Percentiles rank a stretch among this genome's conserved stretches.
phyloP scores from a whole-genome alignment of 2,888 invertebrate species.

The Coenonympha arcania region DNA sequence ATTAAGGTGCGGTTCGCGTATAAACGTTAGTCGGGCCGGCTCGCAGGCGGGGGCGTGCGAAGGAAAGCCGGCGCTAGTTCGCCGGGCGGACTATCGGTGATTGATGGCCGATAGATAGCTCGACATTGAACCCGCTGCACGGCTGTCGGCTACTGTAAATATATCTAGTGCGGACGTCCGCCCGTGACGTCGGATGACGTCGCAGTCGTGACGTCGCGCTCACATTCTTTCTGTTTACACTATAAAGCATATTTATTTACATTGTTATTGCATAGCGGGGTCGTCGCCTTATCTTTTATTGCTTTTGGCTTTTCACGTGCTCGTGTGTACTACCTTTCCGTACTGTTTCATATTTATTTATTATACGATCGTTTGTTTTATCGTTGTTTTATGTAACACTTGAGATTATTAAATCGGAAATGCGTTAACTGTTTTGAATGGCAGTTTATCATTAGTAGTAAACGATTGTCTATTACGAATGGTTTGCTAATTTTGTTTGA shows the following conservation, averaged over 20 bases:
- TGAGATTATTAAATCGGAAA: slow-evolving; percentile 5
- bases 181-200: slow-evolving; percentile 63
- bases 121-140: slow-evolving; percentile 69
- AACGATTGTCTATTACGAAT: not conserved
- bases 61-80: slow-evolving; percentile 22
- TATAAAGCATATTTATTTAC: slow-evolving; percentile 67
- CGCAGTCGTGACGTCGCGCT: slow-evolving; percentile 56
- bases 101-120: slow-evolving; percentile 71
- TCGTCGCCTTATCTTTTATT: slow-evolving; percentile 67
- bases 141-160: slow-evolving; percentile 55
- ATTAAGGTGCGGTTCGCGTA: slow-evolving; percentile 19
- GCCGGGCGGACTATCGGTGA: slow-evolving; percentile 40
- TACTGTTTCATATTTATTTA: slow-evolving; percentile 7
- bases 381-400: slow-evolving; percentile 20
- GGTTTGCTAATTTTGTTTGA: not conserved
- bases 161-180: slow-evolving; percentile 69
- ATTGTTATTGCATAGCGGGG: slow-evolving; percentile 65
- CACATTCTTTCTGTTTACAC: slow-evolving; percentile 68
- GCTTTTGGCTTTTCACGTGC: slow-evolving; percentile 48
- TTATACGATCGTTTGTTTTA: slow-evolving; percentile 19
- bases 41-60: slow-evolving; percentile 23
- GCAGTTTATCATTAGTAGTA: slow-evolving; percentile 3
- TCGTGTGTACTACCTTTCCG: slow-evolving; percentile 11
- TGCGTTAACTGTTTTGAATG: slow-evolving; percentile 5
- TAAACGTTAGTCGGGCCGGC: slow-evolving; percentile 16